These are phyloP conservation scores for Calliopsis andreniformis DNA, from an alignment of 1,140 invertebrate genomes.

Conservation along the genomic window DNA sequence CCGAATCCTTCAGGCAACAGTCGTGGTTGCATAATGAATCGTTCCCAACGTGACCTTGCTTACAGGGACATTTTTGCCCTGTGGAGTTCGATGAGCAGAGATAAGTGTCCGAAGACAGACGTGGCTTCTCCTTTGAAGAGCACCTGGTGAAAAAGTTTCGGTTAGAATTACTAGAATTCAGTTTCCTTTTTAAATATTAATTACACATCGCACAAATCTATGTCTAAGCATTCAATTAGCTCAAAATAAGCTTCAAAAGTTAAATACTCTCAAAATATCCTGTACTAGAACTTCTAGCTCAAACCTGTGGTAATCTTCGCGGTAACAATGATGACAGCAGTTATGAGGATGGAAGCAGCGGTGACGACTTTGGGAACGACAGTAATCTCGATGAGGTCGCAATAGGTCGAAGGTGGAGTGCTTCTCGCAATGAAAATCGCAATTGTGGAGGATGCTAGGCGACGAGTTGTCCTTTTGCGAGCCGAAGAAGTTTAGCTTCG, in stretches of 20 bases:
- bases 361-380: slow-evolving; percentile 8
- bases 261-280: too few relatives aligned
- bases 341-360: slow-evolving; percentile 18
- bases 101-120: slow-evolving; percentile 16
- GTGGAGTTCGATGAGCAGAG: slow-evolving; percentile 5
- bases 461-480: slow-evolving; percentile 16
- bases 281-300: too few relatives aligned
- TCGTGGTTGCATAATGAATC: slow-evolving; percentile 16
- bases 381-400: slow-evolving; percentile 13
- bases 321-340: slow-evolving; percentile 43
- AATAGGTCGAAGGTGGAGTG: slow-evolving; percentile 25
- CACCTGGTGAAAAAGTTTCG: not conserved
- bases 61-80: not conserved
- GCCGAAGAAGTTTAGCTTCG: slow-evolving; percentile 6
- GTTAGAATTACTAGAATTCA: not conserved
- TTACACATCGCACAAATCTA: too few relatives aligned
- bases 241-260: too few relatives aligned
- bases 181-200: not conserved
- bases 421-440: slow-evolving; percentile 22
- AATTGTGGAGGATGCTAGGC: not conserved
- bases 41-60: not conserved
- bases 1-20: slow-evolving; percentile 34
- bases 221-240: too few relatives aligned
- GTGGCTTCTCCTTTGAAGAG: slow-evolving; percentile 12
- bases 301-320: slow-evolving; percentile 21